A percentile compares a stretch with the other conserved stretches of the same genome.
Conservation (phyloP, 2,797 vertebrate species). For the Chaenodraco wilsoni region DNA sequence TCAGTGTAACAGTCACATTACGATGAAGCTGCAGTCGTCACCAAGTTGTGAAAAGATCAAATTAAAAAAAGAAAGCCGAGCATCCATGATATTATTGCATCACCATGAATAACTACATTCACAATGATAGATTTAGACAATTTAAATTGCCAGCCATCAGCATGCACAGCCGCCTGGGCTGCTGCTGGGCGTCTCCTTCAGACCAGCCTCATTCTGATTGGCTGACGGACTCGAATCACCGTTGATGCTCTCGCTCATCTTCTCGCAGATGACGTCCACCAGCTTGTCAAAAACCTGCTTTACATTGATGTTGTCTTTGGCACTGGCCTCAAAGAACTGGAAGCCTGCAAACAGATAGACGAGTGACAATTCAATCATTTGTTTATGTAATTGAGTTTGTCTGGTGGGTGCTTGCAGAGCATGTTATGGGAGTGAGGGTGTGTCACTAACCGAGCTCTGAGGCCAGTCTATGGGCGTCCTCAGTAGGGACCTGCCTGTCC, state of each 20-base stretch:
- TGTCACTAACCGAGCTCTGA: slow-evolving; percentile 85
- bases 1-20: slow-evolving; percentile 59
- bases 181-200: slow-evolving; percentile 77
- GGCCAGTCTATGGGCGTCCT: slow-evolving; percentile 86
- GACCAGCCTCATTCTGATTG: slow-evolving; percentile 75
- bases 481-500: slow-evolving; percentile 86
- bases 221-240: slow-evolving; percentile 64
- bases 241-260: slow-evolving; percentile 90
- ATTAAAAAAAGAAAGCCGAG: not conserved
- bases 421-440: not conserved
- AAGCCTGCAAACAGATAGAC: slow-evolving; percentile 81
- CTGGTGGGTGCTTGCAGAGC: slow-evolving; percentile 2
- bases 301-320: slow-evolving; percentile 93
- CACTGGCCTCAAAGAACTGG: slow-evolving; percentile 92
- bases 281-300: slow-evolving; percentile 92
- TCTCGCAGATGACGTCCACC: slow-evolving; percentile 91
- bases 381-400: not conserved
- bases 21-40: slow-evolving; percentile 3
- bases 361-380: not conserved
- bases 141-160: slow-evolving; percentile 67
- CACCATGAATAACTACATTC: slow-evolving; percentile 49
- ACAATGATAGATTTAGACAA: slow-evolving; percentile 41
- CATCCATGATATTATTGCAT: slow-evolving; percentile 24
- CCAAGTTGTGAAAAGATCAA: slow-evolving; percentile 6
- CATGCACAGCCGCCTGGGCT: slow-evolving; percentile 84